A percentile compares a stretch with the other conserved stretches of the same genome.
Conservation (phyloP, 1,140 invertebrate genomes). For the Cotesia vestalis region DNA sequence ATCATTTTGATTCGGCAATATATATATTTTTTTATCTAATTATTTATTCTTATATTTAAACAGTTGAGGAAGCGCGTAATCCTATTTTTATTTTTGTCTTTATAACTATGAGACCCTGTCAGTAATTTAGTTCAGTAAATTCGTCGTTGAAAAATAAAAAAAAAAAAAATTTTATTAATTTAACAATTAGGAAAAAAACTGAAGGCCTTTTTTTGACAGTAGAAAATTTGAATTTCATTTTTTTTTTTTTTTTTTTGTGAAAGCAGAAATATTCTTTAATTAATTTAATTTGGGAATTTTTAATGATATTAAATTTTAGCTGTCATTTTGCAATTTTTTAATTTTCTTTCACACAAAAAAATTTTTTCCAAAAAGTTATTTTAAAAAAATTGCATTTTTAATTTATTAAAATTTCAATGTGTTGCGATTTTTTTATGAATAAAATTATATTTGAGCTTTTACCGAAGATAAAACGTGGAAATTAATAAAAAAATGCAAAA, state of each 20-base stretch:
- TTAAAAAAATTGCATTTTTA: too few species aligned
- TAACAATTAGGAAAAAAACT: too few species aligned
- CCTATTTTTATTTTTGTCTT: neutral
- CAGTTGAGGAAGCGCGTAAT: slow-evolving; percentile 1
- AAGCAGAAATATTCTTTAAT: too few species aligned
- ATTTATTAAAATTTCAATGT: neutral
- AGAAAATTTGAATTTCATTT: neutral
- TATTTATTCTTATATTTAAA: neutral
- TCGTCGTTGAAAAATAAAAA: neutral
- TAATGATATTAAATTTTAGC: too few species aligned
- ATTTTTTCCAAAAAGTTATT: too few species aligned
- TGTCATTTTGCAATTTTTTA: too few species aligned
- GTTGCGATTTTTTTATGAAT: neutral
- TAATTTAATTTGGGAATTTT: too few species aligned
- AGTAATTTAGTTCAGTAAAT: neutral
- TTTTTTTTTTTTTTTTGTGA: too few species aligned
- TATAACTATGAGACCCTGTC: slow-evolving; percentile 5
- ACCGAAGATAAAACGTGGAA: too few species aligned
- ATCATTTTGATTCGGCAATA: slow-evolving; percentile 4
- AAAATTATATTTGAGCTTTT: neutral
- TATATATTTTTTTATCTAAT: slow-evolving; percentile 4
- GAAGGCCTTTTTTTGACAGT: neutral
- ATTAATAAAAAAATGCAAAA: too few species aligned
- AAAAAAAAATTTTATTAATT: too few species aligned
- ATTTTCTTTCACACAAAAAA: too few species aligned